phyloP scores from a whole-genome alignment of 2,113 vertebrate species.

The Deroptyus accipitrinus region DNA sequence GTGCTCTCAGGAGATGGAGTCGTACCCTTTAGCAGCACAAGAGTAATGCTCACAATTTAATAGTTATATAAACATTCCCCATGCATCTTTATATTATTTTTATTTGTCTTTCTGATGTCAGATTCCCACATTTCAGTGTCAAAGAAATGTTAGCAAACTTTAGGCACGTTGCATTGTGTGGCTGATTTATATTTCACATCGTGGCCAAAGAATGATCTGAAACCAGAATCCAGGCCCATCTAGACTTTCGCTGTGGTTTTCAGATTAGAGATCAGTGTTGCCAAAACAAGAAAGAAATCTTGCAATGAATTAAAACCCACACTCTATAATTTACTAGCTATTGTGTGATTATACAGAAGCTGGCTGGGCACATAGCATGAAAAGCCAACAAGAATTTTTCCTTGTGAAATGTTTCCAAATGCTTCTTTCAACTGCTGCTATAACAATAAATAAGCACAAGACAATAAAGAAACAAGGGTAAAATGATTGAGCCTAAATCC shows the following conservation, averaged over 20 bases:
- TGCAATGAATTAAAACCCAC: conserved; percentile 14
- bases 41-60: background rate
- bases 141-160: background rate
- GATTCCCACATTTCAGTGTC: background rate
- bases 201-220: conserved; percentile 18
- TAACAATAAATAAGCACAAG: conserved; percentile 8
- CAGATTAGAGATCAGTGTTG: background rate
- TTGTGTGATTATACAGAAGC: conserved; percentile 51
- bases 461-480: background rate
- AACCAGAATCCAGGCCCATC: conserved; percentile 27
- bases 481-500: background rate
- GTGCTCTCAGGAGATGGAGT: background rate
- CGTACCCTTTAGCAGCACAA: background rate
- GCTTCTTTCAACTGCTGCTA: conserved; percentile 39
- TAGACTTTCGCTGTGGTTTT: background rate
- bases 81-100: background rate
- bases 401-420: conserved; percentile 36
- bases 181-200: background rate
- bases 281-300: background rate
- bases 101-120: background rate
- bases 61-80: background rate
- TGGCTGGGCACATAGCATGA: background rate
- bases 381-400: conserved; percentile 19
- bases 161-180: background rate
- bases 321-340: conserved; percentile 31